These are phyloP conservation scores for Calephelis nemesis DNA, from an alignment of 1,140 invertebrate species.

Conservation along the genomic window DNA sequence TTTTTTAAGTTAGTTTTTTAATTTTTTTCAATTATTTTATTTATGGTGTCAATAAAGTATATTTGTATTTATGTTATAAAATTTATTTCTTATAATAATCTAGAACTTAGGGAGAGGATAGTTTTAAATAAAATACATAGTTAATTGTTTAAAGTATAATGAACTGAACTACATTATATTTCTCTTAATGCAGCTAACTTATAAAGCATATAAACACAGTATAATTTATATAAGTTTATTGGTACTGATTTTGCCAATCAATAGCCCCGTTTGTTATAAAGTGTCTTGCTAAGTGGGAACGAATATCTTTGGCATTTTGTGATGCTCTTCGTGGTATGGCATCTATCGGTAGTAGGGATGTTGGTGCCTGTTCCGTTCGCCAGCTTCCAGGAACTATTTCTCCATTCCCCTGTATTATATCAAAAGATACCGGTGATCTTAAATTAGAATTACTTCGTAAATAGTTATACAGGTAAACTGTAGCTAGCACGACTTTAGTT, in stretches of 20 bases:
- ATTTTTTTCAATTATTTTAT: not conserved
- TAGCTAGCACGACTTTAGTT: constrained; percentile 26
- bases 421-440: constrained; percentile 23
- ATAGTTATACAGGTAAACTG: constrained; percentile 29
- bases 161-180: not conserved
- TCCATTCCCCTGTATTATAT: constrained; percentile 22
- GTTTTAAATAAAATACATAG: not conserved
- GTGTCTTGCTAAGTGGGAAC: constrained; percentile 13
- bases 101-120: not conserved
- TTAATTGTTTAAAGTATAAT: not conserved
- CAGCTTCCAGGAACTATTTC: constrained; percentile 26
- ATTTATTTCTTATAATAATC: not conserved
- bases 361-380: constrained; percentile 17
- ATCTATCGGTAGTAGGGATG: constrained; percentile 18
- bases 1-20: not conserved
- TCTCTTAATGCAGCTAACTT: too few relatives aligned
- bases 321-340: constrained; percentile 10
- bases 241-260: constrained; percentile 14
- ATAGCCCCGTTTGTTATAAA: constrained; percentile 11
- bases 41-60: too few relatives aligned
- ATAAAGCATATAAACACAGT: too few relatives aligned
- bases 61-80: not conserved
- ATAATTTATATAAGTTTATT: not conserved
- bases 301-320: constrained; percentile 17
- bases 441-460: constrained; percentile 23